A percentile compares a stretch with the other conserved stretches of the same genome.
These are phyloP conservation scores for Drosophila sucinea DNA, from an alignment of 1,140 invertebrate genomes.

Conservation along the genomic window DNA sequence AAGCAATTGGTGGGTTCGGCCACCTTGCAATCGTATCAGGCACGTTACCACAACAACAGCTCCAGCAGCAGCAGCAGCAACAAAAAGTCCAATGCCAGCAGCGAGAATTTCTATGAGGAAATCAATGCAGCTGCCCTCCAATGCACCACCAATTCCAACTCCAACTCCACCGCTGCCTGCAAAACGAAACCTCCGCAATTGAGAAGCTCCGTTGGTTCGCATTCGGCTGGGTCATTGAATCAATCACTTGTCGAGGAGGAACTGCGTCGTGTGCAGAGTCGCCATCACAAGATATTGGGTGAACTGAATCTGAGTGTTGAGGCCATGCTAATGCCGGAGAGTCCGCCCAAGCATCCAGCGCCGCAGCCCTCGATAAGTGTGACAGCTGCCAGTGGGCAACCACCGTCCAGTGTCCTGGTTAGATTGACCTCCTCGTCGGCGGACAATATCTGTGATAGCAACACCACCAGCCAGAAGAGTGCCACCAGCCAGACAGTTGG, in stretches of 20 bases:
- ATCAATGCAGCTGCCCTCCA: slow-evolving; percentile 85
- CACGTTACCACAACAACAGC: slow-evolving; percentile 68
- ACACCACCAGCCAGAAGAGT: neutral
- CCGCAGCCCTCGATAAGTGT: slow-evolving; percentile 83
- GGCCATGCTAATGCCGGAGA: slow-evolving; percentile 92
- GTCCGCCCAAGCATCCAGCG: slow-evolving; percentile 58
- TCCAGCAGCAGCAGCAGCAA: slow-evolving; percentile 31
- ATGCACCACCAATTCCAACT: slow-evolving; percentile 41
- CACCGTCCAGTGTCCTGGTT: slow-evolving; percentile 46
- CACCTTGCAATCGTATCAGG: slow-evolving; percentile 71
- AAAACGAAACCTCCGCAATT: slow-evolving; percentile 26
- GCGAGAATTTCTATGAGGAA: slow-evolving; percentile 95
- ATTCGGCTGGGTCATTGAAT: slow-evolving; percentile 84
- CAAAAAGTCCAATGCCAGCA: slow-evolving; percentile 85
- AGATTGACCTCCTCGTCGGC: slow-evolving; percentile 70
- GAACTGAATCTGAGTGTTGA: slow-evolving; percentile 94
- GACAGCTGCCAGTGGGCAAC: slow-evolving; percentile 73
- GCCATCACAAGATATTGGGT: slow-evolving; percentile 91
- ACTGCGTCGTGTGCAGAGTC: slow-evolving; percentile 89
- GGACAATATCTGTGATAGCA: slow-evolving; percentile 81
- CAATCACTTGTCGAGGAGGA: slow-evolving; percentile 90
- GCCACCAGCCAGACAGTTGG: slow-evolving; percentile 57
- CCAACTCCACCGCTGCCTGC: neutral
- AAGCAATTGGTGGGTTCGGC: slow-evolving; percentile 68
- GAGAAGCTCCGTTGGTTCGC: slow-evolving; percentile 56